phyloP scores from a whole-genome alignment of 2,797 vertebrate species.

The Melopsittacus undulatus region DNA sequence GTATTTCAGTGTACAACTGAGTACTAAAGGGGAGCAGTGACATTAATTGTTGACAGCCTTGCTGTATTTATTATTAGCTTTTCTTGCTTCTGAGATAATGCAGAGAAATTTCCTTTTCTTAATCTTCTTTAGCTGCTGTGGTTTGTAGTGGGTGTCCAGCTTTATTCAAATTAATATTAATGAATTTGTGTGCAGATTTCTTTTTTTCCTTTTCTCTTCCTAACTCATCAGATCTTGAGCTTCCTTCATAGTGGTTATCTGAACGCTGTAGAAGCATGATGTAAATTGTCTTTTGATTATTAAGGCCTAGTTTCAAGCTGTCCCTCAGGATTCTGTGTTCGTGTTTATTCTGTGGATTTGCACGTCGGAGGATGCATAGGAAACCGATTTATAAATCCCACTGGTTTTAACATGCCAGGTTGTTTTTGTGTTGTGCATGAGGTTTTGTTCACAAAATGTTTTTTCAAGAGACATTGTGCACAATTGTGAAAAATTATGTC shows the following conservation, averaged over 20 bases:
- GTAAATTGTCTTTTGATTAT: slow-evolving; percentile 87
- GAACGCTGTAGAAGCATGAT: slow-evolving; percentile 78
- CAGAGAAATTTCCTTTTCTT: slow-evolving; percentile 78
- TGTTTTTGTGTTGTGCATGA: slow-evolving; percentile 72
- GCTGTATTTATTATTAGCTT: slow-evolving; percentile 83
- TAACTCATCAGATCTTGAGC: slow-evolving; percentile 76
- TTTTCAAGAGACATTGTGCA: slow-evolving; percentile 71
- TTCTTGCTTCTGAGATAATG: slow-evolving; percentile 81
- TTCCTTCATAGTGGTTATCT: slow-evolving; percentile 77
- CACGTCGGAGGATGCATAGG: slow-evolving; percentile 81
- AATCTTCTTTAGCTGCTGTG: slow-evolving; percentile 78
- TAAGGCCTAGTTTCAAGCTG: slow-evolving; percentile 84
- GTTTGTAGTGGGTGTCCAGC: slow-evolving; percentile 78
- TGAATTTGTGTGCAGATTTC: slow-evolving; percentile 73
- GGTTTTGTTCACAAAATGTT: slow-evolving; percentile 72
- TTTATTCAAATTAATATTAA: slow-evolving; percentile 84
- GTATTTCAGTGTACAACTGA: slow-evolving; percentile 77
- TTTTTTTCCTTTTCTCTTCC: slow-evolving; percentile 72
- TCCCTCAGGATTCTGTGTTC: slow-evolving; percentile 81
- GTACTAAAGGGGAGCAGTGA: slow-evolving; percentile 78
- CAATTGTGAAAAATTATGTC: slow-evolving; percentile 76
- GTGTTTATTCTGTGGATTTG: slow-evolving; percentile 81
- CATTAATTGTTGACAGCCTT: slow-evolving; percentile 87
- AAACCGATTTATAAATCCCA: slow-evolving; percentile 73
- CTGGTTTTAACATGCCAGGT: slow-evolving; percentile 73